Conservation (phyloP, 1,140 invertebrate species). For the Cherax quadricarinatus region DNA sequence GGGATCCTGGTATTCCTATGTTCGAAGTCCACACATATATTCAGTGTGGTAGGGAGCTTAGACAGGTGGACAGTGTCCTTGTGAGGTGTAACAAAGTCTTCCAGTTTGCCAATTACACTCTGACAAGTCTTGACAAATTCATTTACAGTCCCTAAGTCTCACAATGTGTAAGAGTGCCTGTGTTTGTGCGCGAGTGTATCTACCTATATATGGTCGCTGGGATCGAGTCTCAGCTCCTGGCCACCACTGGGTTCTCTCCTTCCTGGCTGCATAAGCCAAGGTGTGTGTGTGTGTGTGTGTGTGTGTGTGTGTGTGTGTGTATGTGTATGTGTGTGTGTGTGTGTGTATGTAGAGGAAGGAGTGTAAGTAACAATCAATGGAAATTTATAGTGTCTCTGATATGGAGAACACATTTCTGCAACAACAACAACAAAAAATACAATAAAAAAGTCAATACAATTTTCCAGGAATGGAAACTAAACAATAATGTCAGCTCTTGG, state of each 20-base stretch:
- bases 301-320: too few relatives aligned
- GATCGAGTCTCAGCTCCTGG: too few relatives aligned
- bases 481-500: neutral
- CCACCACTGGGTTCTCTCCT: too few relatives aligned
- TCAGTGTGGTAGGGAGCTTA: neutral
- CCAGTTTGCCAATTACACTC: neutral
- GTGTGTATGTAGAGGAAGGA: too few relatives aligned
- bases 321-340: too few relatives aligned
- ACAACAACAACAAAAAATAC: neutral
- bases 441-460: neutral
- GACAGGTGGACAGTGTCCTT: neutral
- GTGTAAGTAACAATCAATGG: neutral
- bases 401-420: neutral
- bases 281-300: too few relatives aligned
- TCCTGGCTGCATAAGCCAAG: too few relatives aligned
- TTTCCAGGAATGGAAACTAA: neutral
- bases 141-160: neutral
- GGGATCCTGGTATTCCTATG: too few relatives aligned
- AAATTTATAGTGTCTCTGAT: neutral
- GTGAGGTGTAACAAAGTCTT: neutral
- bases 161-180: too few relatives aligned
- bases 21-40: too few relatives aligned
- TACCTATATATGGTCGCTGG: too few relatives aligned
- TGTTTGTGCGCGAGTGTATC: too few relatives aligned
- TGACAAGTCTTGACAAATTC: neutral